These are phyloP conservation scores for Oncorhynchus kisutch DNA, from an alignment of 2,113 vertebrate genomes.

Conservation along the genomic window DNA sequence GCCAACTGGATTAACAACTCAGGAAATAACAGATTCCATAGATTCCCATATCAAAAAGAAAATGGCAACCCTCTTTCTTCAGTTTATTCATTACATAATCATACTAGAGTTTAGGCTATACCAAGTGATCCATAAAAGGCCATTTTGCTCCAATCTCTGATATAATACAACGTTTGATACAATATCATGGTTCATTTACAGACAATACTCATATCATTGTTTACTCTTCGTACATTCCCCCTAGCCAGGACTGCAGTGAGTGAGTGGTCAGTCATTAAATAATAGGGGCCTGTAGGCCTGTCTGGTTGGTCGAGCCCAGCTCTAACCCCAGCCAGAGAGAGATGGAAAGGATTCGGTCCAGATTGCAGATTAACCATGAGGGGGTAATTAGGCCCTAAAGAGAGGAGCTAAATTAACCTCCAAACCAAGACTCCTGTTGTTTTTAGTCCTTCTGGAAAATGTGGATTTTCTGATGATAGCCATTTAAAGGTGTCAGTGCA, in stretches of 20 bases:
- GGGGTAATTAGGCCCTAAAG: slow-evolving; percentile 83
- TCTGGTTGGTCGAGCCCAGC: not conserved
- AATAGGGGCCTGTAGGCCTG: not conserved
- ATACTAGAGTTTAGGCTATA: no score
- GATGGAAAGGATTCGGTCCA: slow-evolving; percentile 65
- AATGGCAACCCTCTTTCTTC: not conserved
- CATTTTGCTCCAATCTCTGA: no score
- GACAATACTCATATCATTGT: no score
- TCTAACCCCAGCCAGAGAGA: slow-evolving; percentile 29
- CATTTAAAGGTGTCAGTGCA: slow-evolving; percentile 91
- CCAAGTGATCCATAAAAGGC: no score
- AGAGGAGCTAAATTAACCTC: slow-evolving; percentile 83
- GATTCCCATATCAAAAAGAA: not conserved
- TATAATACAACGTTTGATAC: no score
- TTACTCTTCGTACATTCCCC: not conserved
- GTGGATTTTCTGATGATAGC: slow-evolving; percentile 86
- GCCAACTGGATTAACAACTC: not conserved
- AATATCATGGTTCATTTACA: no score
- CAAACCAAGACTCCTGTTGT: slow-evolving; percentile 71
- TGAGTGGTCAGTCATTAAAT: not conserved
- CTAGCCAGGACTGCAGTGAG: not conserved
- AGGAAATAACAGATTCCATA: not conserved
- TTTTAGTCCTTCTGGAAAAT: slow-evolving; percentile 85
- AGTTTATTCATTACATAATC: not conserved
- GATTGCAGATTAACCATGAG: slow-evolving; percentile 78